A percentile compares a stretch with the other conserved stretches of the same genome.
Evolutionary conservation across 1,140 invertebrate genomes (phyloP).

Genomic region (Cyclargus thomasi): DNA sequence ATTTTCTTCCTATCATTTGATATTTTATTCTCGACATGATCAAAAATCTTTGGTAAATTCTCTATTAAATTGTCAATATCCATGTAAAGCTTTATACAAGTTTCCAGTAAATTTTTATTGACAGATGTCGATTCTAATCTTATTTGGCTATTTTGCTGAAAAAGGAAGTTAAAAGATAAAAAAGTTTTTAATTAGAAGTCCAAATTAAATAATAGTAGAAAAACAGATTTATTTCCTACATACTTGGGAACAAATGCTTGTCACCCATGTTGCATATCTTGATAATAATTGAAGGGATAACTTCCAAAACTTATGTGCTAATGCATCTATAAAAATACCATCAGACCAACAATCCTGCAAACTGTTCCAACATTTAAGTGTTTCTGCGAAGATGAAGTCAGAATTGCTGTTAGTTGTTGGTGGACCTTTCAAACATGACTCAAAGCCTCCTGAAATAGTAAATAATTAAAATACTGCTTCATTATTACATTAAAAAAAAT

Average conservation of each 20-base stretch:
- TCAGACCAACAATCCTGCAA: constrained; percentile 83
- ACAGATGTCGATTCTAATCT: constrained; percentile 45
- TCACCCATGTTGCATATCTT: constrained; percentile 84
- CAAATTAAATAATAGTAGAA: not conserved
- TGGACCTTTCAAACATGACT: constrained; percentile 75
- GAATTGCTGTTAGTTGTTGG: constrained; percentile 41
- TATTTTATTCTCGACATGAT: constrained; percentile 65
- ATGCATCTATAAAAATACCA: constrained; percentile 82
- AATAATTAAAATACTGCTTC: constrained; percentile 23
- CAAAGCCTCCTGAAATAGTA: constrained; percentile 65
- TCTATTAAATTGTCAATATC: constrained; percentile 47
- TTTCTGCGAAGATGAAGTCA: constrained; percentile 74
- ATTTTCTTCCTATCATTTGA: constrained; percentile 43
- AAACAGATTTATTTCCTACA: constrained; percentile 16
- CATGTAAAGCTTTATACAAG: constrained; percentile 54
- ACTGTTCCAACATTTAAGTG: constrained; percentile 76
- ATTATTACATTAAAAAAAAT: too few species aligned
- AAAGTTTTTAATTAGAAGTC: not conserved
- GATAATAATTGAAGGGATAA: constrained; percentile 87
- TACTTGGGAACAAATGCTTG: constrained; percentile 61
- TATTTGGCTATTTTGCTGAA: constrained; percentile 40
- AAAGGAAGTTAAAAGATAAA: constrained; percentile 21
- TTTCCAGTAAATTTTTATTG: constrained; percentile 50
- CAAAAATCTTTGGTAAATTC: constrained; percentile 67
- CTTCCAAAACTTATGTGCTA: constrained; percentile 91